Percentiles rank a stretch among this genome's conserved stretches.
These are phyloP conservation scores for Myiotriccus ornatus DNA, from an alignment of 2,797 vertebrate species.

Conservation along the genomic window DNA sequence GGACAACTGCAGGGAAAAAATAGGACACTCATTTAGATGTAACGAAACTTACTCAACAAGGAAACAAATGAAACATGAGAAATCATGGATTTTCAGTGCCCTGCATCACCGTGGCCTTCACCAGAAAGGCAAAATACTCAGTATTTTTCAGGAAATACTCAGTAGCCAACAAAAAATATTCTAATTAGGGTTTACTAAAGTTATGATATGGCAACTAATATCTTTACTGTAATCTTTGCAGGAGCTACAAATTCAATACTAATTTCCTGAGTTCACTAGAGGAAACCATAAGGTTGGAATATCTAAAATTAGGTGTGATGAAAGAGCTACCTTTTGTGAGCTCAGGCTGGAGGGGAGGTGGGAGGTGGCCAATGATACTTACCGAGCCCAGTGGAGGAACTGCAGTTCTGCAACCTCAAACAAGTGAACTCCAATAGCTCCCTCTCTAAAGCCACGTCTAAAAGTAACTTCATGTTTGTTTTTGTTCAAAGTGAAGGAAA, in stretches of 20 bases:
- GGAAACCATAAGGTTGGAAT: background rate
- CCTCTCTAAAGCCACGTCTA: background rate
- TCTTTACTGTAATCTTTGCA: background rate
- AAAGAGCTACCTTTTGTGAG: background rate
- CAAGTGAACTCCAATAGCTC: background rate
- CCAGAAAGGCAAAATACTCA: background rate
- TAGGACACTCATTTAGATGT: background rate
- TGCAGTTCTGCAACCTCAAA: background rate
- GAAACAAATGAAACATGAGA: background rate
- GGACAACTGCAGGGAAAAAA: slow-evolving; percentile 4
- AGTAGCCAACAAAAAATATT: background rate
- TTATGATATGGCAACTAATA: background rate
- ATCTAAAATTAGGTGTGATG: background rate
- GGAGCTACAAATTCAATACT: background rate
- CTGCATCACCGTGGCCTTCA: background rate
- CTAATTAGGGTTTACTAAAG: background rate
- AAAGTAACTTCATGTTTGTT: background rate
- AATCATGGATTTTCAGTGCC: background rate
- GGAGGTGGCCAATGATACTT: background rate
- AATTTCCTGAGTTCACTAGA: background rate
- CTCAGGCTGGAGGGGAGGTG: background rate
- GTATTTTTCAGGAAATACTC: background rate
- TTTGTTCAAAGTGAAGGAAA: background rate
- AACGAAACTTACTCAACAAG: background rate
- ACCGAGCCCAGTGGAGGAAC: background rate